Conservation (phyloP, 2,888 invertebrate species). For the Pristionchus exspectatus region DNA sequence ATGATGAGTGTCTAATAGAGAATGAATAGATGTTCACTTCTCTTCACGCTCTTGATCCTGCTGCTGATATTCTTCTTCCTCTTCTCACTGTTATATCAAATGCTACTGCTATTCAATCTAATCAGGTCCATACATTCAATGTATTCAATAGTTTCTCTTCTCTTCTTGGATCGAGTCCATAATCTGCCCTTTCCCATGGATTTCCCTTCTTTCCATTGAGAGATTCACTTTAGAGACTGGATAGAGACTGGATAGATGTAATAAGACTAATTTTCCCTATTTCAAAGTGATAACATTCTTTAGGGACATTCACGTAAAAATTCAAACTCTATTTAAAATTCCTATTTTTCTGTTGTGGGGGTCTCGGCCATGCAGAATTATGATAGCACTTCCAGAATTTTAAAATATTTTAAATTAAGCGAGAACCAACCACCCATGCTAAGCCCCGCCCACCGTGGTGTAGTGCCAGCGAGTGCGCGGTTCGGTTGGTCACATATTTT, state of each 20-base stretch:
- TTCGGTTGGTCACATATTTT: too few relatives aligned
- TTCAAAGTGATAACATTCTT: background rate
- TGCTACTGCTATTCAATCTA: slow-evolving; percentile 72
- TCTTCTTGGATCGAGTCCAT: background rate
- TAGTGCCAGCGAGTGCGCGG: too few relatives aligned
- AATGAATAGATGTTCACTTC: slow-evolving; percentile 68
- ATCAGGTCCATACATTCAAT: slow-evolving; percentile 63
- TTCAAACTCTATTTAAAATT: too few relatives aligned
- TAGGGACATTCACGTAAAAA: too few relatives aligned
- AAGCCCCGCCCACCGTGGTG: too few relatives aligned
- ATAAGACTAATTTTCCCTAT: background rate
- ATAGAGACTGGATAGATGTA: background rate
- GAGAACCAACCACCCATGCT: too few relatives aligned
- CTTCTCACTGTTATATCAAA: slow-evolving; percentile 74
- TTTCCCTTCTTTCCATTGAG: background rate
- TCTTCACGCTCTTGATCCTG: slow-evolving; percentile 69
- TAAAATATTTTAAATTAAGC: too few relatives aligned
- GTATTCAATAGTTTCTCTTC: background rate
- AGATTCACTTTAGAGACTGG: background rate
- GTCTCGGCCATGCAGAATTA: too few relatives aligned
- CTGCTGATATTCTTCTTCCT: slow-evolving; percentile 72
- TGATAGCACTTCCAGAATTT: too few relatives aligned
- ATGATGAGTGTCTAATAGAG: background rate
- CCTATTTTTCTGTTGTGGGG: too few relatives aligned
- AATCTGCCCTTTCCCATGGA: background rate